Evolutionary conservation across 1,140 invertebrate species (phyloP).

Genomic region (Anastatus disparis): DNA sequence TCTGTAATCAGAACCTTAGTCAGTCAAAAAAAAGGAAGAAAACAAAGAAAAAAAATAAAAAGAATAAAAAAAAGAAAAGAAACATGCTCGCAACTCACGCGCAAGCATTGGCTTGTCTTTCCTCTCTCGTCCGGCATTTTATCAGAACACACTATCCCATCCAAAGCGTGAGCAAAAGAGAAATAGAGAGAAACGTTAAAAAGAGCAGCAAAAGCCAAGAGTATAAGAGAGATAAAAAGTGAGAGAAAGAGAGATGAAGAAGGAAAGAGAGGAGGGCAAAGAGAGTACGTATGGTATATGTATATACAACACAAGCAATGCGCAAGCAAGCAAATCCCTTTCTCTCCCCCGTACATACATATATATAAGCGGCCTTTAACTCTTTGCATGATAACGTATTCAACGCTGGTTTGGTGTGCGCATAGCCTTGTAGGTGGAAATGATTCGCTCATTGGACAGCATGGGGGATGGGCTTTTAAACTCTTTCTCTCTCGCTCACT

Average conservation of each 20-base stretch:
- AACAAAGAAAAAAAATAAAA: too few species aligned
- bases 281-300: constrained; percentile 1
- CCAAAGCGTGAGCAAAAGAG: constrained; percentile 37
- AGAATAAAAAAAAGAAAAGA: too few species aligned
- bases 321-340: constrained; percentile 29
- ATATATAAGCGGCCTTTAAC: too few species aligned
- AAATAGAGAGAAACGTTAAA: constrained; percentile 12
- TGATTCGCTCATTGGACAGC: constrained; percentile 36
- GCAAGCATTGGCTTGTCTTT: constrained; percentile 39
- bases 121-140: constrained; percentile 42
- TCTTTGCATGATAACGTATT: constrained; percentile 39
- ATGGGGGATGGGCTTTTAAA: constrained; percentile 10
- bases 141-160: constrained; percentile 42
- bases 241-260: constrained; percentile 17
- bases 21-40: too few species aligned
- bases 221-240: too few species aligned
- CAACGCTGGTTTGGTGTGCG: constrained; percentile 40
- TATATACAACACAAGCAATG: too few species aligned
- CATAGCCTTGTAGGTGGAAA: constrained; percentile 9
- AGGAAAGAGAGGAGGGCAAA: constrained; percentile 31
- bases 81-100: background rate
- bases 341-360: too few species aligned
- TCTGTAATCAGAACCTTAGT: constrained; percentile 3
- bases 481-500: too few species aligned
- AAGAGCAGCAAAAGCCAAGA: too few species aligned